Percentiles rank a stretch among this genome's conserved stretches.
Conservation (phyloP, 2,113 vertebrate genomes). For the Zosterops hypoxanthus region DNA sequence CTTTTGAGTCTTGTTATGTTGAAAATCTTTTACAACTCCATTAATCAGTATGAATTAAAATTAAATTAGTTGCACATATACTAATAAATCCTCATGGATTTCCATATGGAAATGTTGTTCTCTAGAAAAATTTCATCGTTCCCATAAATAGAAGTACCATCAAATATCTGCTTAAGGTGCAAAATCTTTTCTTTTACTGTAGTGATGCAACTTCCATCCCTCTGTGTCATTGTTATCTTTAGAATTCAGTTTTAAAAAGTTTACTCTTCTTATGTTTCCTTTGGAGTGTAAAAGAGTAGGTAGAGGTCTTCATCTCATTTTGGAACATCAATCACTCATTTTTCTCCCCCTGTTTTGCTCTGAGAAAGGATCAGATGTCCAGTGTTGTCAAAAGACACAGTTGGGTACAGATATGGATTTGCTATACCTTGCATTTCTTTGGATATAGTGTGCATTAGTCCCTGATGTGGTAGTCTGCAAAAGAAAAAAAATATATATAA, state of each 20-base stretch:
- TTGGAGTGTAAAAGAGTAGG: background rate
- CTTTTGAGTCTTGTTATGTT: background rate
- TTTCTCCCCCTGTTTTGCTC: accelerated
- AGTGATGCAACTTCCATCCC: background rate
- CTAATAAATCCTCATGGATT: background rate
- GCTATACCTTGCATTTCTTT: background rate
- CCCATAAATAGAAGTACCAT: background rate
- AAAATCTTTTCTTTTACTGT: background rate
- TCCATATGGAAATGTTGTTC: background rate
- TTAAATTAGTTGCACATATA: background rate
- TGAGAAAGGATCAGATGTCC: background rate
- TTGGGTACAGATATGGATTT: background rate
- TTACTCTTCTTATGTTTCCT: background rate
- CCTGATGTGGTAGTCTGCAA: background rate
- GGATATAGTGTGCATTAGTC: background rate
- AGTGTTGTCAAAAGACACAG: background rate
- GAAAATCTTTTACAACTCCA: background rate
- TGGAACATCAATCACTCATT: background rate
- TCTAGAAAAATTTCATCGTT: background rate
- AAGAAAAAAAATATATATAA: background rate
- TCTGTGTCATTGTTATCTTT: background rate
- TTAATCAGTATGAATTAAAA: background rate
- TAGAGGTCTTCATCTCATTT: background rate
- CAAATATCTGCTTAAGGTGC: background rate
- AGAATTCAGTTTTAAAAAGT: background rate